A percentile compares a stretch with the other conserved stretches of the same genome.
These are phyloP conservation scores for Acrocera orbiculus DNA, from an alignment of 2,888 invertebrate genomes.

Conservation along the genomic window DNA sequence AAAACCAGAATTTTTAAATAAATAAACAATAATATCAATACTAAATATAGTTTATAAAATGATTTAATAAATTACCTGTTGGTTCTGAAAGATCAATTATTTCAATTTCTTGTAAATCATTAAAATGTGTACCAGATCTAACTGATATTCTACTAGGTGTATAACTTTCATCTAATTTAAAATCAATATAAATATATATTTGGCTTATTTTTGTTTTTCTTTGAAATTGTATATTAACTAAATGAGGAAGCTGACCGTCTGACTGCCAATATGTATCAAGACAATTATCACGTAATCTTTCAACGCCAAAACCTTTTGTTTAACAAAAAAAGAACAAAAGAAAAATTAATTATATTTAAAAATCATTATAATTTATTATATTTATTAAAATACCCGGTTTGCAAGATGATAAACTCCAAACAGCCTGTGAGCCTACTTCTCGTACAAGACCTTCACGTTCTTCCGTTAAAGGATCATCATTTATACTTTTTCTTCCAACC, in stretches of 20 bases:
- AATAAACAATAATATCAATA: no score
- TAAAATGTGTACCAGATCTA: constrained; percentile 87
- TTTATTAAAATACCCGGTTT: constrained; percentile 60
- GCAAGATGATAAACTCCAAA: constrained; percentile 96
- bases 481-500: constrained; percentile 16
- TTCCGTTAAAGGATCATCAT: constrained; percentile 27
- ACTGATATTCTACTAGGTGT: constrained; percentile 91
- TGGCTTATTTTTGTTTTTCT: constrained; percentile 88
- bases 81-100: constrained; percentile 87
- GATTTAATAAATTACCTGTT: constrained; percentile 39
- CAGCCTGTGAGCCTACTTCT: constrained; percentile 83
- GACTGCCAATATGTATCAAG: constrained; percentile 99
- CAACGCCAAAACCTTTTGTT: constrained; percentile 90
- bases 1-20: background rate
- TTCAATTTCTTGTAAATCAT: constrained; percentile 91
- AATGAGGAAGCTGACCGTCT: constrained; percentile 93
- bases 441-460: constrained; percentile 36
- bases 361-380: background rate
- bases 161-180: constrained; percentile 96
- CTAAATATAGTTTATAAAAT: no score
- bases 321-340: background rate
- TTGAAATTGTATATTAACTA: constrained; percentile 93
- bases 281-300: constrained; percentile 85
- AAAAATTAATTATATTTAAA: background rate
- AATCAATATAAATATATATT: constrained; percentile 94